phyloP scores from a whole-genome alignment of 2,113 vertebrate genomes.

The Onychostoma macrolepis region DNA sequence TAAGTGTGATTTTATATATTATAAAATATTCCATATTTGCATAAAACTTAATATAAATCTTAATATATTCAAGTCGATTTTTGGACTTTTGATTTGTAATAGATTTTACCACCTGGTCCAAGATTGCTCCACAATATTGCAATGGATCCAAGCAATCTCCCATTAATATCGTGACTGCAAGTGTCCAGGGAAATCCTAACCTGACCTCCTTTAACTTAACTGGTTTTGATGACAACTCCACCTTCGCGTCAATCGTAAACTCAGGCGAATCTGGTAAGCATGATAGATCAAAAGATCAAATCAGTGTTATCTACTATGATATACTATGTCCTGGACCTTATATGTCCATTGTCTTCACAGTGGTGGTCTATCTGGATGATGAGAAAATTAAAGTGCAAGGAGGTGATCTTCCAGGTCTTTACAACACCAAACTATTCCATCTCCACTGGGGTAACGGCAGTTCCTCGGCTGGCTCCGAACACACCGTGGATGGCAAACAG shows the following conservation, averaged over 20 bases:
- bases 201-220: constrained; percentile 64
- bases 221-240: constrained; percentile 38
- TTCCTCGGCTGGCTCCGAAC: constrained; percentile 69
- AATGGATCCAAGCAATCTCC: constrained; percentile 73
- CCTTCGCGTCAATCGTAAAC: background rate
- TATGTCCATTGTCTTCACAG: constrained; percentile 49
- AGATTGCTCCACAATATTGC: constrained; percentile 28
- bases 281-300: background rate
- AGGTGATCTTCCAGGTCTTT: constrained; percentile 66
- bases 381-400: constrained; percentile 60
- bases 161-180: constrained; percentile 66
- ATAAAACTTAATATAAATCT: background rate
- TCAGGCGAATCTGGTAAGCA: constrained; percentile 32
- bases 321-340: background rate
- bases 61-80: background rate
- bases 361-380: constrained; percentile 49
- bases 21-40: background rate
- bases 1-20: constrained; percentile 23
- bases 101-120: constrained; percentile 55
- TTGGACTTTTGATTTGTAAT: background rate
- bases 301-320: too few species aligned
- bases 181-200: fast-evolving
- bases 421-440: constrained; percentile 69
- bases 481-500: constrained; percentile 63
- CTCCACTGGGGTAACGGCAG: constrained; percentile 73